Evolutionary conservation across 92 coral and sea anemone species (phyloP), one percentile per base, ranked within the genome.

Genomic region (Metridium senile): DNA sequence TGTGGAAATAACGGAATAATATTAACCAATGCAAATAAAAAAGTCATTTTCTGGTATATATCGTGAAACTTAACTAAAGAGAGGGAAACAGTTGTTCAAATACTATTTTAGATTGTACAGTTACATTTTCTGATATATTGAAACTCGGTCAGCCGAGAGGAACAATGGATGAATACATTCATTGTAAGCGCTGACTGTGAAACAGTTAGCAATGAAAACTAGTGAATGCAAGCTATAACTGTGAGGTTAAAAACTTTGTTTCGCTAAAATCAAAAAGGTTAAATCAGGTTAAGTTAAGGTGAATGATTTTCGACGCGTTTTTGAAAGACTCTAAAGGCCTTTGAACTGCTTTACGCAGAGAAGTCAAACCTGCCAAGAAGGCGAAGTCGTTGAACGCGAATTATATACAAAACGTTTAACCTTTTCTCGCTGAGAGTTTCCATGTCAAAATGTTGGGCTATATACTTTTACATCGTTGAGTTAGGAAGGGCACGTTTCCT

Each of bases 221-320:
- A 13, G 8, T 39, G 8, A 39, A 39, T 39, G 49, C 6, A 39
- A 39, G 13, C 8, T 26, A 77, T 66, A 31, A 66, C 82, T 77
- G 82, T 27, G 82, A 66, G 82, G 82, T 77, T 77, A 77, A 77
- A 43, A 49, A 26, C 23, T 13, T 52, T 51, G 26, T 26, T 32
- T 58, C 49, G 8, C 49, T 21, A 49, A 77, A 77, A 49, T 45
- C 34, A 77, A 77, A 13, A 77, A 66, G 82, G 82, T 77, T 77
- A 77, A 77, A 54, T 17, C 26, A 49, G 46, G 46, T 32, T 45
- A 47, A 71, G 76, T 32, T 71, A 9, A 27, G 57, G 58, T 68
- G 18, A 68, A 23, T 29, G 25, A 21, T 68, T 68, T 49, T 11
- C 0, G 34, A 7, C 74, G 10, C 56, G 23, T 21, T 32, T 66